A percentile compares a stretch with the other conserved stretches of the same genome.
Evolutionary conservation across 2,888 invertebrate genomes (phyloP).

Genomic region (Cactoblastis cactorum): DNA sequence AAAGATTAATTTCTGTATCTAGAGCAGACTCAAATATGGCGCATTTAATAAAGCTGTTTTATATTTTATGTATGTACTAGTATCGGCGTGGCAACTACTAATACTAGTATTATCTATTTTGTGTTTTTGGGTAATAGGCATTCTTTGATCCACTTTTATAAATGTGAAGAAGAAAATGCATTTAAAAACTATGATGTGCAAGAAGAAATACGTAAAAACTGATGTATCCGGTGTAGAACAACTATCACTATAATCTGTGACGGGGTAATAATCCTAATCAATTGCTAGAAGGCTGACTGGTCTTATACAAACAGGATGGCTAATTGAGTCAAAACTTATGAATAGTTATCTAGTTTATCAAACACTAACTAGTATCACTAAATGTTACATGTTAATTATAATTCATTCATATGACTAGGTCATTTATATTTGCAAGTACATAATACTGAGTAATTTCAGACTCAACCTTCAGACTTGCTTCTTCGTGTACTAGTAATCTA

Average conservation of each 20-base stretch:
- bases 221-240: no score
- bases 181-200: no score
- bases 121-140: no score
- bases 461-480: not conserved
- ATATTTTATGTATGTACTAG: not conserved
- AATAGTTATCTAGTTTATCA: not conserved
- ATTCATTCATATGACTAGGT: not conserved
- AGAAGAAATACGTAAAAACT: no score
- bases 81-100: not conserved
- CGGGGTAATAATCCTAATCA: not conserved
- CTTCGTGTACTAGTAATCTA: no score
- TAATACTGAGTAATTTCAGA: not conserved
- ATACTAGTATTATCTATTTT: no score
- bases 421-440: not conserved
- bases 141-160: no score
- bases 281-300: slow-evolving; percentile 26
- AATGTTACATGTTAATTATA: not conserved
- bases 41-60: not conserved
- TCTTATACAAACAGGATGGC: slow-evolving; percentile 19
- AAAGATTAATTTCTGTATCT: slow-evolving; percentile 8
- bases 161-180: no score
- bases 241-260: no score
- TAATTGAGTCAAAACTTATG: slow-evolving; percentile 23
- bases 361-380: not conserved
- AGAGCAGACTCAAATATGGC: not conserved